Evolutionary conservation across 2,888 invertebrate genomes (phyloP), one percentile per base, ranked within the genome.

Genomic region (Stratiomys singularior): DNA sequence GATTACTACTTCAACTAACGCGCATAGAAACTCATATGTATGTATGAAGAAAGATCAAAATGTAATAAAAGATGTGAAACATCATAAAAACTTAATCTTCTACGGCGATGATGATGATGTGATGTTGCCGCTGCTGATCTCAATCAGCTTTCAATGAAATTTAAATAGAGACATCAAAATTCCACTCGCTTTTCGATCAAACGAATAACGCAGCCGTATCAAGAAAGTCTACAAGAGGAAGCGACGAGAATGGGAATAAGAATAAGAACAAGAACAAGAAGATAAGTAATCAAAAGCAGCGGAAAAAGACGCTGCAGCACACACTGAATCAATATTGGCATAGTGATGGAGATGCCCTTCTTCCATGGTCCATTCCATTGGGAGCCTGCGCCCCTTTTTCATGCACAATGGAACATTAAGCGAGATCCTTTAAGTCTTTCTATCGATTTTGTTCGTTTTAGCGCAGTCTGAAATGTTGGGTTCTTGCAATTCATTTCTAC

Each of bases 91-190:
- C 52, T n/a, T n/a, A 52, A 13, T 52, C 52, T 52, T 18, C 18
- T 18, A 52, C 52, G 52, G 18, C 18, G 52, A 52, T 52, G 52
- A 52, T 52, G 52, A 52, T 52, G 7, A 7, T 52, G 52, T 52
- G 52, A 52, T 52, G 7, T n/a, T 52, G 52, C 18, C 18, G 52
- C 52, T 18, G 52, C 52, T 52, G 52, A 52, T 52, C 52, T 52
- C 52, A 52, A 52, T 52, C 52, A 52, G 18, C 52, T 13, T 52
- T 15, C 52, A 52, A 52, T 52, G 52, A 52, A 52, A 52, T 52
- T 52, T 52, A 52, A 52, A 52, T 52, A 13, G 52, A 52, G 52
- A 52, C 52, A 52, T 52, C 52, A 52, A 52, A 52, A 52, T 52
- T 52, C 15, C 52, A n/a, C 15, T 52, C 18, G 18, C 15, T 37